Base-by-base conservation (phyloP, 2,888 invertebrate genomes). In the Drosophila koepferae region DNA sequence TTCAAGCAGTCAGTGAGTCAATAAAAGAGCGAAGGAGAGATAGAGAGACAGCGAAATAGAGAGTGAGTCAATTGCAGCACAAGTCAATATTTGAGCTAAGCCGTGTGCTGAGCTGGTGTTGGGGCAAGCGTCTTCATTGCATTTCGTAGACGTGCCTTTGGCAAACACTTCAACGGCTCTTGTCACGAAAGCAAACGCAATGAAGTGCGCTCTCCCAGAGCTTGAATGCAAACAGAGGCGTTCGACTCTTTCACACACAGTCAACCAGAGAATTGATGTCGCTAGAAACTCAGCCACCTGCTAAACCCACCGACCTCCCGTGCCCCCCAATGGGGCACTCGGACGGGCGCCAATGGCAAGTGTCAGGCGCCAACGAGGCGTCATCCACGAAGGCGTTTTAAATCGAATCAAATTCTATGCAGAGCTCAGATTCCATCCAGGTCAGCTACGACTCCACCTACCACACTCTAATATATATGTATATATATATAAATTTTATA, bases 151-250 rank as follows among this genome's bases (percentile, higher is more conserved):
- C 77, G 72, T 74, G 83, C 83, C 74, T 61, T 67, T 58, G 78
- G 77, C 82, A 81, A 81, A 86, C 81, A 83, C 81, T 74, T 63
- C 48, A 73, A 53, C 46, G 56, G 65, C 74, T 68, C 77, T 71
- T 80, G 74, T 71, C 74, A 63, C 48, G 44, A 63, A 61, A 70
- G 78, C 78, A 69, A 81, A 81, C 56, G 71, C 78, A 81, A 71
- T 81, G 74, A 80, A 77, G 74, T 64, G 69, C 74, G 73, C 72
- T 66, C 6, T 28, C 28, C 31, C 77, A 53, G 43, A 67, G 80
- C 66, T 62, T 41, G 61, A 83, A 67, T 63, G 82, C 84, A 83
- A 86, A 82, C 83, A 77, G 60, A 41, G 46, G 61, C 62, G 49
- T 43, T 14, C 67, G 55, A 14, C 40, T 18, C 62, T 46, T 43